Percentiles rank a stretch among this genome's conserved stretches.
Conservation (phyloP, 2,888 invertebrate species). For the Nomada ferruginata region DNA sequence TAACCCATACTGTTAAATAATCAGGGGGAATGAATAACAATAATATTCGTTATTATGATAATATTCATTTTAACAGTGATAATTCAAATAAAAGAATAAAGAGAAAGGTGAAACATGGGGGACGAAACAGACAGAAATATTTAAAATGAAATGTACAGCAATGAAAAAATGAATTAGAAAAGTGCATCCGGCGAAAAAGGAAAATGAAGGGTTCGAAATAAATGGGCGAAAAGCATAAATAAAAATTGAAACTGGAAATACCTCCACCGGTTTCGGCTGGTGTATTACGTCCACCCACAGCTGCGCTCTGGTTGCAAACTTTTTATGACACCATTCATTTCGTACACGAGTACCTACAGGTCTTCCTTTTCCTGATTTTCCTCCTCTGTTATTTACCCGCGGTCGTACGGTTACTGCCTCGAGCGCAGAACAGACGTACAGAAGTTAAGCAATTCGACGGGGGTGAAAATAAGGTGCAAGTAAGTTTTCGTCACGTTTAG, state of each 20-base stretch:
- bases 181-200: too few relatives aligned
- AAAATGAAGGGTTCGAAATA: background rate
- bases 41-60: too few relatives aligned
- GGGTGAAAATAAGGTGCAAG: conserved; percentile 2
- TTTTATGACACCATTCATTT: conserved; percentile 32
- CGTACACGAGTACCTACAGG: background rate
- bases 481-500: background rate
- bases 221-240: background rate
- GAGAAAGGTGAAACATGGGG: too few relatives aligned
- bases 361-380: background rate
- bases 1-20: too few relatives aligned
- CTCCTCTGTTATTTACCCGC: background rate
- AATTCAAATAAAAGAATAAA: too few relatives aligned
- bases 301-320: conserved; percentile 52
- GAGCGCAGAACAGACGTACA: background rate
- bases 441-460: background rate
- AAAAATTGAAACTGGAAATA: conserved; percentile 19
- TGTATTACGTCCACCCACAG: conserved; percentile 26
- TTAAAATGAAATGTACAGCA: too few relatives aligned
- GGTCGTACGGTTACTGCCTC: background rate
- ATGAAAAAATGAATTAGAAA: too few relatives aligned
- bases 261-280: background rate
- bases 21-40: too few relatives aligned
- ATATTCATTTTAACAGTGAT: too few relatives aligned
- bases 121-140: too few relatives aligned